Base-by-base conservation (phyloP, 2,113 vertebrate genomes). In the Prolemur simus region DNA sequence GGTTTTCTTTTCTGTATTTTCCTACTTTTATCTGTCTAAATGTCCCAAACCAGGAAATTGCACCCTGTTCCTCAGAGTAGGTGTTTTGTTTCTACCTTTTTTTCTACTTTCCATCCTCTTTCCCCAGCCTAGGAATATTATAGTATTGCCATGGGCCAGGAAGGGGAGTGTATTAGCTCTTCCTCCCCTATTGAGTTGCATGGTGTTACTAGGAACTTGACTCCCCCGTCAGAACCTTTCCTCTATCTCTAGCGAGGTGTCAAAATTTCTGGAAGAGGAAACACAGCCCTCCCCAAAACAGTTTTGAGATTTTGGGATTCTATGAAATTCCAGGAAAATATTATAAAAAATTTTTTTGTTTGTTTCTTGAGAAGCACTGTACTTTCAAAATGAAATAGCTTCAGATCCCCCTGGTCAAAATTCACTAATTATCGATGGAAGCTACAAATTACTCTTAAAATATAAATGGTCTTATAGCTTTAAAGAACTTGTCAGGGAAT, bases 231-330 rank as follows among this genome's bases (percentile, higher is more conserved):
- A 9, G 14, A 71, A 37, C 5, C 27, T 11, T 89, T 6, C 15
- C 42, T 32, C 8, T 25, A 73, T 14, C 14, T 47, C 76, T 32
- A 39, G 39, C 21, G 58, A 63, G 20, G 5, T 37, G 37, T 73
- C 58, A 71, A 78, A 32, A 29, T 74, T 68, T 80, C 39, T 49
- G 9, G 21, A 87, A 73, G 32, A 95, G 54, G 52, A 68, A 96
- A 73, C 23, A 74, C n/a, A 84, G n/a, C 10, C 85, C 63, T 77
- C 60, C 63, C 20, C 5, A n/a, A 68, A 92, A 58, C 12, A 80
- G 8, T 91, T 96, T 64, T 74, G 63, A 86, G 54, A 80, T 87
- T 74, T 87, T 17, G n/a, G 27, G 52, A 89, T 80, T 15, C n/a
- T 73, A 56, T 77, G 47, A 94, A 69, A 80, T 84, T 3, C 11